Evolutionary conservation across 2,888 invertebrate genomes (phyloP).

Genomic region (Neelides folsomi): DNA sequence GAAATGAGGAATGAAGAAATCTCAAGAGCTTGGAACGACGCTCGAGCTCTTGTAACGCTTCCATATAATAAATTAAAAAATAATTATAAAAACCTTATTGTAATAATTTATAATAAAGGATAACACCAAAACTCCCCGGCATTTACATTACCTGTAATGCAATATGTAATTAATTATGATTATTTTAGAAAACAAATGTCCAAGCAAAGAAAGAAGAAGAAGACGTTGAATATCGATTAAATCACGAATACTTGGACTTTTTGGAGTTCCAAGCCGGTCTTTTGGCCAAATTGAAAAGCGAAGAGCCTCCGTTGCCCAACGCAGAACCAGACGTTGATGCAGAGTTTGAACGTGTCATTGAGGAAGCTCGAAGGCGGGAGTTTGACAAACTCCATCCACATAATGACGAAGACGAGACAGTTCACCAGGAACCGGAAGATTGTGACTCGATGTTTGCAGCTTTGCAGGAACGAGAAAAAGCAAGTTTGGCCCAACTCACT

Average conservation of each 20-base stretch:
- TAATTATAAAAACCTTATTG: background rate
- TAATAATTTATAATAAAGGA: no score
- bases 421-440: no score
- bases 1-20: slow-evolving; percentile 10
- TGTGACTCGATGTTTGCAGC: no score
- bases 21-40: slow-evolving; percentile 10
- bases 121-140: no score
- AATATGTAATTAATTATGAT: background rate
- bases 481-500: no score
- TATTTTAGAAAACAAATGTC: slow-evolving; percentile 21
- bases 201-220: slow-evolving; percentile 18
- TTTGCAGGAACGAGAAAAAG: no score
- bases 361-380: slow-evolving; percentile 15
- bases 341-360: slow-evolving; percentile 20
- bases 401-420: background rate
- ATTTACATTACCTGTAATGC: no score
- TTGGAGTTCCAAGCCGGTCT: slow-evolving; percentile 22
- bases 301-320: slow-evolving; percentile 23
- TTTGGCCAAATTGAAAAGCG: slow-evolving; percentile 18
- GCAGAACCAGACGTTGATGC: slow-evolving; percentile 19
- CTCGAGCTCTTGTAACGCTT: slow-evolving; percentile 5
- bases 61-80: background rate
- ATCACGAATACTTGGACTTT: slow-evolving; percentile 25
- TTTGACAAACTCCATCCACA: background rate
- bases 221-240: slow-evolving; percentile 19